Percentiles rank a stretch among this genome's conserved stretches.
These are phyloP conservation scores for Eumerus sabulonum DNA, from an alignment of 2,888 invertebrate genomes.

Conservation along the genomic window DNA sequence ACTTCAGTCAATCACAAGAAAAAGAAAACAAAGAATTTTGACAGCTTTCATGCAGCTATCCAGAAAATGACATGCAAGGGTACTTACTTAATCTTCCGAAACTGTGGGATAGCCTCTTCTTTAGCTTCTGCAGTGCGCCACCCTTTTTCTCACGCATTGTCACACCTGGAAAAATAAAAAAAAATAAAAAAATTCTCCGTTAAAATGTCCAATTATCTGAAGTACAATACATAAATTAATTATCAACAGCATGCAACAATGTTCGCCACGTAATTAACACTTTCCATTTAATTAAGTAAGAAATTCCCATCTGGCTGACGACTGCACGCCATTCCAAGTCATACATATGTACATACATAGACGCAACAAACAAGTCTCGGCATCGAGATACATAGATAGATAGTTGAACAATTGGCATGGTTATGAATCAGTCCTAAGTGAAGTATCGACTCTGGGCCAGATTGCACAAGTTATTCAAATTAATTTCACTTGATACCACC, in stretches of 20 bases:
- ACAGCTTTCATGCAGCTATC: too few relatives aligned
- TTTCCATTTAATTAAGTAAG: conserved; percentile 55
- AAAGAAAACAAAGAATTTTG: too few relatives aligned
- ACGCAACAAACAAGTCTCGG: too few relatives aligned
- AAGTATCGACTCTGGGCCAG: conserved; percentile 17
- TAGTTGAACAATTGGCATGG: background rate
- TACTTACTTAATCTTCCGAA: conserved; percentile 97
- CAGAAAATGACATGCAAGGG: background rate
- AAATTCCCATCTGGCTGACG: conserved; percentile 25
- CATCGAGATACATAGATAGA: too few relatives aligned
- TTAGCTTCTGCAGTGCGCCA: conserved; percentile 95
- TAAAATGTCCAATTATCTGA: conserved; percentile 18
- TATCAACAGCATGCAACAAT: conserved; percentile 53
- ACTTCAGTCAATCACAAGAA: too few relatives aligned
- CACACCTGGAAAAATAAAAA: conserved; percentile 83
- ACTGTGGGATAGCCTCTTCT: conserved; percentile 96
- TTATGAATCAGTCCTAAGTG: conserved; percentile 23
- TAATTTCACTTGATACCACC: conserved; percentile 38
- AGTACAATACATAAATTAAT: conserved; percentile 36
- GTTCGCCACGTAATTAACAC: conserved; percentile 54
- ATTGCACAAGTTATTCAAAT: conserved; percentile 63
- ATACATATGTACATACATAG: too few relatives aligned
- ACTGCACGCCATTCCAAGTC: too few relatives aligned
- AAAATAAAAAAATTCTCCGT: conserved; percentile 3
- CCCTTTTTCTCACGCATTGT: conserved; percentile 96